Evolutionary conservation across 2,888 invertebrate species (phyloP).

Genomic region (Ganaspis brasiliensis): DNA sequence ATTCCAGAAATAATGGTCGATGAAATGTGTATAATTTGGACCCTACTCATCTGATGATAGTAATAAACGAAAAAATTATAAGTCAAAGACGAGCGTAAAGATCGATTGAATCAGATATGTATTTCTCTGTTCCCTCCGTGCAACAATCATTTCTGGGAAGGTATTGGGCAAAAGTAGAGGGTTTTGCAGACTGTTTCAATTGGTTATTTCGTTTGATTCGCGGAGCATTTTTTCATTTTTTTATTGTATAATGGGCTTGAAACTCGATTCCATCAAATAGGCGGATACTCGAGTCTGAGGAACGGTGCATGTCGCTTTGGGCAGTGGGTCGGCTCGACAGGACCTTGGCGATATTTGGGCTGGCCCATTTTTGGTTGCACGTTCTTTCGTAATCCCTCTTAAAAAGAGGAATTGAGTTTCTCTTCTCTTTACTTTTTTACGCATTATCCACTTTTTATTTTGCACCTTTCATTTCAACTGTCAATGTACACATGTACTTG

Average conservation of each 20-base stretch:
- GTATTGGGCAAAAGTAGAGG: slow-evolving; percentile 21
- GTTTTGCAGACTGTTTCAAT: slow-evolving; percentile 6
- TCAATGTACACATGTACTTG: no score
- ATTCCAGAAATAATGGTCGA: background rate
- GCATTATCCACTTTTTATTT: background rate
- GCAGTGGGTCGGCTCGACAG: slow-evolving; percentile 37
- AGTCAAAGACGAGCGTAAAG: background rate
- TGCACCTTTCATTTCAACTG: background rate
- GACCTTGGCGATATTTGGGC: background rate
- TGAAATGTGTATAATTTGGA: slow-evolving; percentile 10
- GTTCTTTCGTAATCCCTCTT: slow-evolving; percentile 6
- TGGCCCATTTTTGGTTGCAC: slow-evolving; percentile 29
- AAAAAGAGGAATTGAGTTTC: slow-evolving; percentile 19
- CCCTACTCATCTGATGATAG: background rate
- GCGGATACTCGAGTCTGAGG: slow-evolving; percentile 27
- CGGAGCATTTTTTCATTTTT: background rate
- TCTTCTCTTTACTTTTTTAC: slow-evolving; percentile 9
- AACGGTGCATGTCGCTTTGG: slow-evolving; percentile 31
- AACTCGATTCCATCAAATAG: slow-evolving; percentile 29
- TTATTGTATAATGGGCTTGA: slow-evolving; percentile 38
- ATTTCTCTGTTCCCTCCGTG: background rate
- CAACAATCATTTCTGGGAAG: slow-evolving; percentile 26
- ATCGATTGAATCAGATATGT: slow-evolving; percentile 2
- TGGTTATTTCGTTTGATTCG: slow-evolving; percentile 28
- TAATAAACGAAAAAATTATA: slow-evolving; percentile 11